These are phyloP conservation scores for Planiliza haematocheilus DNA, from an alignment of 2,113 vertebrate genomes.

Conservation along the genomic window DNA sequence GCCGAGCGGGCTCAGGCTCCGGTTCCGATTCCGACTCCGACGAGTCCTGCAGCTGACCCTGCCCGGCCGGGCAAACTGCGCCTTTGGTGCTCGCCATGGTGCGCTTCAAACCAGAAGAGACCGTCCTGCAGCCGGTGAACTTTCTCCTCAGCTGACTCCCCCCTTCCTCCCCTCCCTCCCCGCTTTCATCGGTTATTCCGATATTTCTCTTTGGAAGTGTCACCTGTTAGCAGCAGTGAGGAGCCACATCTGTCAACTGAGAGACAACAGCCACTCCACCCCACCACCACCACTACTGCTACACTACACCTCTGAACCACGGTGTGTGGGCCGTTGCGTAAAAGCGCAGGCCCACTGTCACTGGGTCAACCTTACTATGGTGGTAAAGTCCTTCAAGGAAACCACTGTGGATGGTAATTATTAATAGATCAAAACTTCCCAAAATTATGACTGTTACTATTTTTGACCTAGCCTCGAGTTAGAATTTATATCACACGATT, in stretches of 20 bases:
- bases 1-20: conserved; percentile 67
- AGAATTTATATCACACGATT: no score
- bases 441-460: background rate
- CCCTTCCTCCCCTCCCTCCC: background rate
- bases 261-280: background rate
- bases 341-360: conserved; percentile 35
- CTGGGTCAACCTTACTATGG: conserved; percentile 40
- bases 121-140: conserved; percentile 29
- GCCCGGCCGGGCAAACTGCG: conserved; percentile 36
- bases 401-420: conserved; percentile 46
- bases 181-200: background rate
- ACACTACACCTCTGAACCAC: background rate
- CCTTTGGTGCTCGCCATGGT: conserved; percentile 64
- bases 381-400: conserved; percentile 59
- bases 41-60: conserved; percentile 62
- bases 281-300: background rate
- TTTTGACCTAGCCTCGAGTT: no score
- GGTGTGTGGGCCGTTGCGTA: conserved; percentile 39
- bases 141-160: conserved; percentile 52
- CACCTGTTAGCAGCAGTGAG: background rate
- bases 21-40: conserved; percentile 87
- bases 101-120: conserved; percentile 4
- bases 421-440: conserved; percentile 42
- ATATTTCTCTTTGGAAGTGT: background rate
- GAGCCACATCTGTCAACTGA: conserved; percentile 25